Evolutionary conservation across 2,113 vertebrate species (phyloP).

Genomic region (Chaetodon auriga): DNA sequence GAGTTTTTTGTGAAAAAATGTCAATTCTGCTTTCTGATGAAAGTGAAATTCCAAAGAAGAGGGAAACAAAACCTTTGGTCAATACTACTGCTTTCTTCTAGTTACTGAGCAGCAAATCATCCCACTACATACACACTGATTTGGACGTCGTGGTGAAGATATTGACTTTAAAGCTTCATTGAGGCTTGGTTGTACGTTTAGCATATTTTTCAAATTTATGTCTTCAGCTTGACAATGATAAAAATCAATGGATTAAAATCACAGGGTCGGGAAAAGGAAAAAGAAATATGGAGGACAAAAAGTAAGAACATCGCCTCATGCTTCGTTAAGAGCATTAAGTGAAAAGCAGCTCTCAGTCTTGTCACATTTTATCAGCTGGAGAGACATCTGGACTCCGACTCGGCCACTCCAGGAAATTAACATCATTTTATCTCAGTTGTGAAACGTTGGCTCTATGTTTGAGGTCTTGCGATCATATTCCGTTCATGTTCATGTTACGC

Average conservation of each 20-base stretch:
- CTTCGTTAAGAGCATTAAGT: not conserved
- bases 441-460: not conserved
- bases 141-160: not conserved
- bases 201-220: too few species aligned
- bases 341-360: not conserved
- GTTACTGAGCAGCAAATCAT: not conserved
- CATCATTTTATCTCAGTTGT: not conserved
- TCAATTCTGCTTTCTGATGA: not conserved
- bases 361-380: not conserved
- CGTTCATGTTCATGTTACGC: not conserved
- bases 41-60: not conserved
- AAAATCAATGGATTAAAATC: not conserved
- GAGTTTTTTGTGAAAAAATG: not conserved
- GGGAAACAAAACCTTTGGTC: not conserved
- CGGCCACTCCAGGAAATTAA: not conserved
- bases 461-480: not conserved
- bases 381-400: too few species aligned
- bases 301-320: not conserved
- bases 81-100: not conserved
- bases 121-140: not conserved
- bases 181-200: too few species aligned
- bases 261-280: not conserved
- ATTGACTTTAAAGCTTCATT: not conserved
- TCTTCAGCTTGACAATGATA: not conserved
- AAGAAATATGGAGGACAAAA: not conserved